Percentiles rank a stretch among this genome's conserved stretches.
Conservation (phyloP, 2,888 invertebrate species). For the Portevinia maculata region DNA sequence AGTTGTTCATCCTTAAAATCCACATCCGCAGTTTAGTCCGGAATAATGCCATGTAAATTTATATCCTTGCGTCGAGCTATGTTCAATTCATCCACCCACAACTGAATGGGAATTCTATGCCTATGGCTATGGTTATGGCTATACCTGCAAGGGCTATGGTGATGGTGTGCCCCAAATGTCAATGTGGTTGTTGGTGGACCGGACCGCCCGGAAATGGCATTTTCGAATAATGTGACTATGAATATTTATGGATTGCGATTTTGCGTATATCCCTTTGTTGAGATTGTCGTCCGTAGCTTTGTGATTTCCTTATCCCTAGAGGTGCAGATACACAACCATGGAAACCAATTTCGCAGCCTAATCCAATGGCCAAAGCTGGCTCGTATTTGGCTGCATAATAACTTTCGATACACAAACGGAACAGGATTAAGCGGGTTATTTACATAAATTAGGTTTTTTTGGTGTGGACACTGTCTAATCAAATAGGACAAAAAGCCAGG, state of each 20-base stretch:
- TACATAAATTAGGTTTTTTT: conserved; percentile 61
- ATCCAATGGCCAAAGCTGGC: conserved; percentile 67
- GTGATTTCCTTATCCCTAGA: conserved; percentile 72
- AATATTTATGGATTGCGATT: conserved; percentile 74
- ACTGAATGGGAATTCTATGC: conserved; percentile 27
- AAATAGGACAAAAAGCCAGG: too few species aligned
- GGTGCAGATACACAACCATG: conserved; percentile 43
- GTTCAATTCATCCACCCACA: conserved; percentile 57
- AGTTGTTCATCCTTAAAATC: conserved; percentile 54
- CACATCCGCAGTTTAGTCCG: conserved; percentile 62
- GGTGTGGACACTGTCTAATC: conserved; percentile 39
- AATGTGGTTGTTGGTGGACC: conserved; percentile 6
- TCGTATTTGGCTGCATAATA: conserved; percentile 66
- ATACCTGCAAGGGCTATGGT: neutral
- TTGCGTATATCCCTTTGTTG: conserved; percentile 51
- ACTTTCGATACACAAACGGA: conserved; percentile 56
- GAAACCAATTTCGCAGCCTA: conserved; percentile 70
- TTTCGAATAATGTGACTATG: conserved; percentile 73
- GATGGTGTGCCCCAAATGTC: neutral
- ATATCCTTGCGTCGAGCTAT: conserved; percentile 61
- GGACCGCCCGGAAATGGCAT: conserved; percentile 68
- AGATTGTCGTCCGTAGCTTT: conserved; percentile 42
- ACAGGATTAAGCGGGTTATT: conserved; percentile 65
- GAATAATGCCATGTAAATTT: conserved; percentile 74
- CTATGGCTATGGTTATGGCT: conserved; percentile 12